These are phyloP conservation scores for Cryptocephalus primarius DNA, from an alignment of 2,888 invertebrate species.

Conservation along the genomic window DNA sequence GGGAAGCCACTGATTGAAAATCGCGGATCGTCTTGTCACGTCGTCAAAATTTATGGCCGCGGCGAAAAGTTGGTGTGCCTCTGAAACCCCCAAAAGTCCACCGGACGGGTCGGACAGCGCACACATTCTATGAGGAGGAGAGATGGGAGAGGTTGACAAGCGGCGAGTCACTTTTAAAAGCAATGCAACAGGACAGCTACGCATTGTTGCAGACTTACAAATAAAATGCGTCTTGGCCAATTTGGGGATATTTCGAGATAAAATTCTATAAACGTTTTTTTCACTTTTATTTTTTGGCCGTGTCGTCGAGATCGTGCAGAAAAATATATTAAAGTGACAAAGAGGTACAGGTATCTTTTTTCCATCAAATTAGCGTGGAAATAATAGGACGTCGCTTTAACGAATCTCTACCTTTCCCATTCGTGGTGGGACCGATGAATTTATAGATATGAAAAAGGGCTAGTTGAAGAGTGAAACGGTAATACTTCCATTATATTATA, in stretches of 20 bases:
- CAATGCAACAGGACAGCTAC: slow-evolving; percentile 9
- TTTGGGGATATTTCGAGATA: not conserved
- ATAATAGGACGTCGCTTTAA: too few relatives aligned
- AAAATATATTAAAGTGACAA: too few relatives aligned
- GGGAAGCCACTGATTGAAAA: slow-evolving; percentile 20
- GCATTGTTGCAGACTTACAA: slow-evolving; percentile 1
- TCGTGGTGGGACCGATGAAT: too few relatives aligned
- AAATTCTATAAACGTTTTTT: too few relatives aligned
- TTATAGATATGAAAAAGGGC: too few relatives aligned
- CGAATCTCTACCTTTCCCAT: too few relatives aligned
- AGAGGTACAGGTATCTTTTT: too few relatives aligned
- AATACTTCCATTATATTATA: too few relatives aligned
- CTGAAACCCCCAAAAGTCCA: slow-evolving; percentile 29
- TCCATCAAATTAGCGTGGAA: too few relatives aligned
- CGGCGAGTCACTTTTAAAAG: slow-evolving; percentile 24
- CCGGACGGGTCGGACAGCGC: slow-evolving; percentile 24
- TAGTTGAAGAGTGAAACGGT: too few relatives aligned
- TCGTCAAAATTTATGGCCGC: slow-evolving; percentile 28
- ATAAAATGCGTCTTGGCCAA: slow-evolving; percentile 1
- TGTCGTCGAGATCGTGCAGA: too few relatives aligned
- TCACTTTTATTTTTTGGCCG: too few relatives aligned
- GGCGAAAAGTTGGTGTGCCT: slow-evolving; percentile 31
- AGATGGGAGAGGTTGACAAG: slow-evolving; percentile 18
- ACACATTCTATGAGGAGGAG: slow-evolving; percentile 7
- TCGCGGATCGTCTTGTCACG: slow-evolving; percentile 23